Conservation (phyloP, 2,797 vertebrate species). For the Lophura swinhoii region DNA sequence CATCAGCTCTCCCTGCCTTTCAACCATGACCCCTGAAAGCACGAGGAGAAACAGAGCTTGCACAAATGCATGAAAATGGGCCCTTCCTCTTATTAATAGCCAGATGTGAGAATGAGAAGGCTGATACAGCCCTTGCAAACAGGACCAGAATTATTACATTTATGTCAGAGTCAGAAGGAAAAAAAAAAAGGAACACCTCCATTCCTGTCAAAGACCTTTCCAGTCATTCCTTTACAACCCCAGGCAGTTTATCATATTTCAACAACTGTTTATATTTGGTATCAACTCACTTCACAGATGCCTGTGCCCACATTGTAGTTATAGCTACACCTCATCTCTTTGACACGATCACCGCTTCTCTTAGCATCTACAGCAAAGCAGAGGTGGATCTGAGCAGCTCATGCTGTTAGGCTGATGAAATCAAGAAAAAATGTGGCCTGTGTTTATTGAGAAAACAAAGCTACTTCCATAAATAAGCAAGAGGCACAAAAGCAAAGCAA, state of each 20-base stretch:
- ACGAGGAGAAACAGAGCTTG: neutral
- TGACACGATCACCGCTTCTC: neutral
- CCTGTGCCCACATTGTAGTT: neutral
- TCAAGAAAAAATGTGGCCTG: slow-evolving; percentile 11
- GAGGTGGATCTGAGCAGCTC: slow-evolving; percentile 5
- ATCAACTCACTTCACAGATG: neutral
- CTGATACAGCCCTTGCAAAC: neutral
- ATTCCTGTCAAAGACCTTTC: neutral
- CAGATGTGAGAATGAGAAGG: neutral
- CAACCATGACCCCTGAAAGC: neutral
- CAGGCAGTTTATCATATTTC: neutral
- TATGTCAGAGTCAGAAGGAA: neutral
- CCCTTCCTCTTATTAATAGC: neutral
- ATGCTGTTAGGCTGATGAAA: slow-evolving; percentile 29
- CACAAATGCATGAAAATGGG: accelerated
- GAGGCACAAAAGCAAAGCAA: slow-evolving; percentile 27
- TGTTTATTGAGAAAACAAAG: slow-evolving; percentile 53
- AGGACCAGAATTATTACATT: too few species aligned
- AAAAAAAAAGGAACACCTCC: neutral
- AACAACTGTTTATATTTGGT: neutral
- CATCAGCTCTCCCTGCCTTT: neutral
- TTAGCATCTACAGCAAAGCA: neutral
- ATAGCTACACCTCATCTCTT: neutral
- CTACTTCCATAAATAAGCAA: slow-evolving; percentile 39
- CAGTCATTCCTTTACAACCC: neutral